A percentile compares a stretch with the other conserved stretches of the same genome.
Conservation (phyloP, 2,113 vertebrate species). For the Dasypus novemcinctus region DNA sequence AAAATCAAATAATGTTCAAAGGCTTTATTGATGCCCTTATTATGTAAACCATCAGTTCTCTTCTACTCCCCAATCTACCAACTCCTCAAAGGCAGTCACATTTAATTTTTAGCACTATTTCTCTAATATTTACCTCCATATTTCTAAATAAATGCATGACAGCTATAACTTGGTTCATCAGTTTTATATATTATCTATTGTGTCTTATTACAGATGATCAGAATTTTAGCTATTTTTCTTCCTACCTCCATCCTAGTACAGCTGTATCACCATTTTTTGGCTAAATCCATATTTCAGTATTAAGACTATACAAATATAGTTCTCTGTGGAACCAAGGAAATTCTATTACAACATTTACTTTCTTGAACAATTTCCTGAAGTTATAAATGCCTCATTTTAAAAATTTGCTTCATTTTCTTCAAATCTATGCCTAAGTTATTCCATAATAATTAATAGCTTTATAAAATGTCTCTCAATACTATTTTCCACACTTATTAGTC, state of each 20-base stretch:
- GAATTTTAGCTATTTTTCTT: slow-evolving; percentile 21
- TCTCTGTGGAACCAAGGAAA: not conserved
- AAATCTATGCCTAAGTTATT: not conserved
- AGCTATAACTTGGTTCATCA: not conserved
- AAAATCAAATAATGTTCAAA: slow-evolving; percentile 34
- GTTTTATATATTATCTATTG: slow-evolving; percentile 1
- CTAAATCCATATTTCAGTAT: not conserved
- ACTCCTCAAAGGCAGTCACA: not conserved
- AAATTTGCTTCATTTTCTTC: slow-evolving; percentile 38
- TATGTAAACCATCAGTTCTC: slow-evolving; percentile 22
- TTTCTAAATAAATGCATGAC: slow-evolving; percentile 27
- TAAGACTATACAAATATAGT: not conserved
- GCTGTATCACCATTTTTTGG: not conserved
- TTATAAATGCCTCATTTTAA: slow-evolving; percentile 27
- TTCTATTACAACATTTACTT: not conserved
- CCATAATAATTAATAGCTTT: not conserved
- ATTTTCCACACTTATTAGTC: not conserved
- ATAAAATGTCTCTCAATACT: not conserved
- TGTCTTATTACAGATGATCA: not conserved
- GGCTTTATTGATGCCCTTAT: not conserved
- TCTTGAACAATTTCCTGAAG: not conserved
- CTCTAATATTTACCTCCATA: not conserved
- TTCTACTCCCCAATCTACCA: not conserved
- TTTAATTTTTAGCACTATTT: not conserved
- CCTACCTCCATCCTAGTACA: not conserved